A percentile compares a stretch with the other conserved stretches of the same genome.
Evolutionary conservation across 2,113 vertebrate genomes (phyloP).

Genomic region (Neomonachus schauinslandi): DNA sequence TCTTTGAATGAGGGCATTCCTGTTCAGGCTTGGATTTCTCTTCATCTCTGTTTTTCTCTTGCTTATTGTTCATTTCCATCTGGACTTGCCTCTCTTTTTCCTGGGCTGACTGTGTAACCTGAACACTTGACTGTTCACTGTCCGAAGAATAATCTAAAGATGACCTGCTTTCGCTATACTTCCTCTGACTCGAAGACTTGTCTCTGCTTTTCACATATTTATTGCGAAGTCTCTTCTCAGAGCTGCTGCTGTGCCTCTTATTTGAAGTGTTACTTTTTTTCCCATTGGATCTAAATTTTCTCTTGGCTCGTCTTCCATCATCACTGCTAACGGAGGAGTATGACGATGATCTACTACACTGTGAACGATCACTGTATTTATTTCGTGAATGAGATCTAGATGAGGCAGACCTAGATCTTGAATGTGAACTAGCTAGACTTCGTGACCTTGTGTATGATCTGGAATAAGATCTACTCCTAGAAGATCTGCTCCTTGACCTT

Average conservation of each 20-base stretch:
- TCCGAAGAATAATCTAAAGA: conserved; percentile 83
- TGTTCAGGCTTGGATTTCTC: conserved; percentile 82
- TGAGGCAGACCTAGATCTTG: conserved; percentile 87
- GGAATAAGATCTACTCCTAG: conserved; percentile 90
- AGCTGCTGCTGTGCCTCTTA: conserved; percentile 84
- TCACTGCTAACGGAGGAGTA: conserved; percentile 85
- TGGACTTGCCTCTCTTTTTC: conserved; percentile 72
- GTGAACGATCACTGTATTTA: conserved; percentile 88
- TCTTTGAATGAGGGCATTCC: conserved; percentile 86
- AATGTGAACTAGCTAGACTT: conserved; percentile 89
- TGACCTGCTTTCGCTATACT: conserved; percentile 79
- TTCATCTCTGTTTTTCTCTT: conserved; percentile 79
- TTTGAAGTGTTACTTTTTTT: conserved; percentile 83
- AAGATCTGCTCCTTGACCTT: conserved; percentile 89
- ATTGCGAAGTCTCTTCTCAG: conserved; percentile 78
- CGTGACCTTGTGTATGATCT: conserved; percentile 90
- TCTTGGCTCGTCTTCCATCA: conserved; percentile 74
- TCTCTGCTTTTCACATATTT: conserved; percentile 71
- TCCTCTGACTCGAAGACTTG: conserved; percentile 70
- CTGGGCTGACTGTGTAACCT: conserved; percentile 44
- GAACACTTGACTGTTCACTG: conserved; percentile 77
- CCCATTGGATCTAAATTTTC: conserved; percentile 75
- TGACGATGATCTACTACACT: conserved; percentile 90
- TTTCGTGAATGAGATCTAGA: conserved; percentile 80
- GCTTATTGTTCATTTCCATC: conserved; percentile 74